Conservation (phyloP, 1,140 invertebrate species). For the Camponotus pennsylvanicus region DNA sequence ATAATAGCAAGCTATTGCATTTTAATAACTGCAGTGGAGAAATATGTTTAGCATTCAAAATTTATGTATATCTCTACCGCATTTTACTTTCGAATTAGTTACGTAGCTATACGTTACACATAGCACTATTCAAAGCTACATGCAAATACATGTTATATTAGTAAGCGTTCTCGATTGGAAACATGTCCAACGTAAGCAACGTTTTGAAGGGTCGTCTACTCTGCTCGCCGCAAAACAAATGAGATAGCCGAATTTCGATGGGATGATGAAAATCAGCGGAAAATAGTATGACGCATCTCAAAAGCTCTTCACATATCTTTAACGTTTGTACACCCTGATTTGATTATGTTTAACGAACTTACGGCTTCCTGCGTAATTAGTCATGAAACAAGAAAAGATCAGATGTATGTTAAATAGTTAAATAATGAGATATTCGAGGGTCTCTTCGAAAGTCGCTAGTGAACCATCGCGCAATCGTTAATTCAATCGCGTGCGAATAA, state of each 20-base stretch:
- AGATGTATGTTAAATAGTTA: conserved; percentile 71
- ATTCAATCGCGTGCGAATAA: conserved; percentile 26
- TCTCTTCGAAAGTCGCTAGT: conserved; percentile 55
- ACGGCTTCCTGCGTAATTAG: conserved; percentile 89
- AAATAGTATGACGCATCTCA: conserved; percentile 67
- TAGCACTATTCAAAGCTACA: conserved; percentile 55
- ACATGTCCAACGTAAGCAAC: conserved; percentile 65
- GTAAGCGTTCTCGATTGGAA: conserved; percentile 60
- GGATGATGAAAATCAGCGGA: conserved; percentile 56
- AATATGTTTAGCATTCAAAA: conserved; percentile 10
- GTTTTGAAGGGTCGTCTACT: conserved; percentile 66
- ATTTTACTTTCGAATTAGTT: conserved; percentile 50
- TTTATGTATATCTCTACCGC: conserved; percentile 6
- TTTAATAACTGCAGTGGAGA: conserved; percentile 46
- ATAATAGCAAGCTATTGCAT: background rate
- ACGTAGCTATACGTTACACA: conserved; percentile 55
- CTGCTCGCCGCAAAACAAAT: conserved; percentile 67
- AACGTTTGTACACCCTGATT: conserved; percentile 80
- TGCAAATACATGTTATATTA: conserved; percentile 63
- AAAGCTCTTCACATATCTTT: conserved; percentile 86
- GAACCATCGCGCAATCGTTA: conserved; percentile 70
- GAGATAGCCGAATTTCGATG: conserved; percentile 45
- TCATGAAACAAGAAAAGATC: conserved; percentile 80
- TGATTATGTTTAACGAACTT: conserved; percentile 85
- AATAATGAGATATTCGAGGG: conserved; percentile 36